Conservation (phyloP, 2,797 vertebrate species). For the Octomys mimax region DNA sequence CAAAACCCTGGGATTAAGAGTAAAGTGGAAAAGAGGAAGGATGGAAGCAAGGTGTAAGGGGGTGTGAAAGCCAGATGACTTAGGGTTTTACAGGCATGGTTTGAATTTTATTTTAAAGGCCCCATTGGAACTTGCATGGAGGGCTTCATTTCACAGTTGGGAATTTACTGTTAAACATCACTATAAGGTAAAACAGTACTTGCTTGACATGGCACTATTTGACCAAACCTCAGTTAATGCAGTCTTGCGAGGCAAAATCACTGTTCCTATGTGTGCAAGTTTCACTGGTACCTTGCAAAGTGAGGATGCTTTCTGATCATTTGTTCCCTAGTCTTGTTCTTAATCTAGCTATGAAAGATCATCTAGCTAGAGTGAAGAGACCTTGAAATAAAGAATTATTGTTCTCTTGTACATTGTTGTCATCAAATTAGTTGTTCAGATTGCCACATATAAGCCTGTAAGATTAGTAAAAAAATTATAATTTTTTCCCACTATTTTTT, state of each 20-base stretch:
- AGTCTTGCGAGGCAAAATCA: background rate
- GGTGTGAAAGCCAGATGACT: background rate
- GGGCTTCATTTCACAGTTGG: background rate
- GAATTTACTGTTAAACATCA: background rate
- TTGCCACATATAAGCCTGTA: too few species aligned
- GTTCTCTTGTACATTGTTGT: background rate
- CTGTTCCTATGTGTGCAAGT: background rate
- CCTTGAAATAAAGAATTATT: background rate
- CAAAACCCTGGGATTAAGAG: background rate
- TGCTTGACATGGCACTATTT: background rate
- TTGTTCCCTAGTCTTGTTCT: background rate
- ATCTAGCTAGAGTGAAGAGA: background rate
- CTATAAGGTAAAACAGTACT: background rate
- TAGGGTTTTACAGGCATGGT: background rate
- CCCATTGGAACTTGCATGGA: background rate
- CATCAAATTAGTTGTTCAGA: too few species aligned
- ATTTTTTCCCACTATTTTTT: too few species aligned
- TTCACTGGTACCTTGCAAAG: background rate
- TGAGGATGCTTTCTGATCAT: background rate
- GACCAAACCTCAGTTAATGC: background rate
- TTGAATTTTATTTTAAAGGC: background rate
- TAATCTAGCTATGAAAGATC: constrained; percentile 36
- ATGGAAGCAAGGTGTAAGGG: background rate
- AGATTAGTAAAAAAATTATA: too few species aligned
- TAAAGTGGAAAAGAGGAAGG: background rate